Percentiles rank a stretch among this genome's conserved stretches.
These are phyloP conservation scores for Coenobita brevimanus DNA, from an alignment of 1,140 invertebrate species.

Conservation along the genomic window DNA sequence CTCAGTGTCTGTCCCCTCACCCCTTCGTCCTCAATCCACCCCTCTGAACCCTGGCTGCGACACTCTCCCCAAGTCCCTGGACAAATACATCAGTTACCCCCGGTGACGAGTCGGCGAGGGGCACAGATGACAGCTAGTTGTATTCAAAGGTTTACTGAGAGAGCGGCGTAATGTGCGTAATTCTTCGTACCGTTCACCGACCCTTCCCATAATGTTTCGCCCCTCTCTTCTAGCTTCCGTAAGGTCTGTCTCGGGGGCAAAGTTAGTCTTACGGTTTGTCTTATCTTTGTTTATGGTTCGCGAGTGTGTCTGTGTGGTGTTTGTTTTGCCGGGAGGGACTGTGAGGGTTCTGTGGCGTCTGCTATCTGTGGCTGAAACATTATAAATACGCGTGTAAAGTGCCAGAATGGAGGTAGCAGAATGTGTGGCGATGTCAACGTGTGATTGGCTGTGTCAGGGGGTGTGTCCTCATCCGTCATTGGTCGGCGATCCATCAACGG, in stretches of 20 bases:
- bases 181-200: slow-evolving; percentile 46
- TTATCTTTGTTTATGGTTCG: no score
- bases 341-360: background rate
- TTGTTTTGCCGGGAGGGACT: no score
- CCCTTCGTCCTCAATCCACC: background rate
- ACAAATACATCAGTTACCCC: slow-evolving; percentile 63
- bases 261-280: no score
- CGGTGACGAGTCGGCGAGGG: slow-evolving; percentile 39
- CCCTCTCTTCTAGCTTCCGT: no score
- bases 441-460: slow-evolving; percentile 68
- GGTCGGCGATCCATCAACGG: slow-evolving; percentile 65
- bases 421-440: slow-evolving; percentile 63
- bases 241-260: no score
- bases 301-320: background rate
- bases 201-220: slow-evolving; percentile 19
- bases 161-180: slow-evolving; percentile 51
- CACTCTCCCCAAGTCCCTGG: slow-evolving; percentile 40
- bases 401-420: slow-evolving; percentile 36
- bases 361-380: background rate
- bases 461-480: slow-evolving; percentile 67
- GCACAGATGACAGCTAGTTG: slow-evolving; percentile 56
- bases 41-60: background rate
- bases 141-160: slow-evolving; percentile 62
- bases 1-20: background rate
- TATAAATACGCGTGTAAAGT: slow-evolving; percentile 39